Conservation (phyloP, 2,888 invertebrate genomes). For the Pristionchus japonicus region DNA sequence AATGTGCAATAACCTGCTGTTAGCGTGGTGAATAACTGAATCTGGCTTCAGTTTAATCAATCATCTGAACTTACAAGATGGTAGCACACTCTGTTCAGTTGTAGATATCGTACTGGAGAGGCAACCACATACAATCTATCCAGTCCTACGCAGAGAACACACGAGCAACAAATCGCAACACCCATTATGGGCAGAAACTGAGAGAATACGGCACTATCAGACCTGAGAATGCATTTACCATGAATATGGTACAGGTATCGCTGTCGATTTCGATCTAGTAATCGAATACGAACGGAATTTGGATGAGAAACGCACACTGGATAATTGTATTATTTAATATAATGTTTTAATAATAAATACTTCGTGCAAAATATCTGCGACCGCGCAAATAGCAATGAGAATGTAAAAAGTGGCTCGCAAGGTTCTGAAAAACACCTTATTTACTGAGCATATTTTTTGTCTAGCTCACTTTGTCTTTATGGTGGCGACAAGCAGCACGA, state of each 20-base stretch:
- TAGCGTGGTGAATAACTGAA: no score
- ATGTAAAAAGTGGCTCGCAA: background rate
- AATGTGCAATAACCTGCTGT: background rate
- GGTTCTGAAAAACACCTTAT: background rate
- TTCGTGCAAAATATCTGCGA: background rate
- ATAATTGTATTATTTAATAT: background rate
- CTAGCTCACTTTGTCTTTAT: background rate
- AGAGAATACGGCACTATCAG: background rate
- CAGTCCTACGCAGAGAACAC: background rate
- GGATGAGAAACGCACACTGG: background rate
- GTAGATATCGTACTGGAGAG: background rate
- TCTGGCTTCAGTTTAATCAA: no score
- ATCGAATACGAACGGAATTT: background rate
- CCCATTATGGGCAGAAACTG: background rate
- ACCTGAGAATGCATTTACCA: background rate
- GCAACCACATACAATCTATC: background rate
- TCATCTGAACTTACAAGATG: background rate
- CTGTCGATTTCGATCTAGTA: background rate
- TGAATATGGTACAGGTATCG: background rate
- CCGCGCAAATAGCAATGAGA: background rate
- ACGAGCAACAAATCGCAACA: background rate
- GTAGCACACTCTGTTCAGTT: background rate
- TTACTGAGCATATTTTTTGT: background rate
- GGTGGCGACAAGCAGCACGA: background rate
- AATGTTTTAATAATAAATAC: background rate